Evolutionary conservation across 1,140 invertebrate genomes (phyloP).

Genomic region (Calycopis cecrops): DNA sequence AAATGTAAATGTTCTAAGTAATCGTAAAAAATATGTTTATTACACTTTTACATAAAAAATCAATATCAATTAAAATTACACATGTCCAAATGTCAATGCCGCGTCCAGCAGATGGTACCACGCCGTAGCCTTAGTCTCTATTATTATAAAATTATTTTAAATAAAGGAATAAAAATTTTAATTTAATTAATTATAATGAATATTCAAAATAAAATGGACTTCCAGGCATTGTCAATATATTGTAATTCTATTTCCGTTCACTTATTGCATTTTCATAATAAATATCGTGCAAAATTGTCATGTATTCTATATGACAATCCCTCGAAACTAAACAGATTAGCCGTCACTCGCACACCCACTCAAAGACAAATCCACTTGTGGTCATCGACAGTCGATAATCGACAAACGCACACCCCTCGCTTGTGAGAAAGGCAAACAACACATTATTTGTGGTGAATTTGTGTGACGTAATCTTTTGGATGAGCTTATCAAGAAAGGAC

Average conservation of each 20-base stretch:
- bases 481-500: constrained; percentile 8
- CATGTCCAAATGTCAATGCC: constrained; percentile 2
- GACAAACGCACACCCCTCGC: constrained; percentile 32
- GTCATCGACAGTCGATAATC: constrained; percentile 39
- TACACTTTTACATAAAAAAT: neutral
- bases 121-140: neutral
- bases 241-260: no score
- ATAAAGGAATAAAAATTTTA: neutral
- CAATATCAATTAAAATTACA: neutral
- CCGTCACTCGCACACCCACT: constrained; percentile 39
- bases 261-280: no score
- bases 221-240: no score
- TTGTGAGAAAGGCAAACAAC: constrained; percentile 48
- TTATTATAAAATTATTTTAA: neutral
- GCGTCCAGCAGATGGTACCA: constrained; percentile 1
- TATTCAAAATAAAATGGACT: no score
- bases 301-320: neutral
- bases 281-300: no score
- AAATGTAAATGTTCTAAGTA: no score
- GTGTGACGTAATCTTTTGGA: constrained; percentile 19
- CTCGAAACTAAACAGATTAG: constrained; percentile 20
- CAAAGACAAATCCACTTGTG: constrained; percentile 31
- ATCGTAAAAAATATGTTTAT: no score
- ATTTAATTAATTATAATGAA: no score
- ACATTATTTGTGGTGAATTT: constrained; percentile 20